phyloP scores from a whole-genome alignment of 1,140 invertebrate species.

The Tigriopus japonicus region DNA sequence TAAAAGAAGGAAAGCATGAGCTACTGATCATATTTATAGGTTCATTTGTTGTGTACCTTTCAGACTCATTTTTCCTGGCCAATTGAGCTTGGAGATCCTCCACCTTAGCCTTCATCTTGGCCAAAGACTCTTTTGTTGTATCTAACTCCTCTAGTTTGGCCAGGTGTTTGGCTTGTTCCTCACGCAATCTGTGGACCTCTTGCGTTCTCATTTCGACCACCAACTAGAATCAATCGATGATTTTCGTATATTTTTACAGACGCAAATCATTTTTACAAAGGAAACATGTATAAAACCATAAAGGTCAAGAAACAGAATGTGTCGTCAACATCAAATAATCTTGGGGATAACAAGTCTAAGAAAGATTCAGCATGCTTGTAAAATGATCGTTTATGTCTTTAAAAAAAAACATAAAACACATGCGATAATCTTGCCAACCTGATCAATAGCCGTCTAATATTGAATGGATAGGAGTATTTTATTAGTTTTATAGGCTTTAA shows the following conservation, averaged over 20 bases:
- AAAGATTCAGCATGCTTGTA: neutral
- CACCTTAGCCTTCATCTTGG: slow-evolving; percentile 1
- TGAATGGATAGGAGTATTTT: neutral
- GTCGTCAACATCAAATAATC: too few relatives aligned
- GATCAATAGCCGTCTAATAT: neutral
- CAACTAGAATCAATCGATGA: slow-evolving; percentile 9
- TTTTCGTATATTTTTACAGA: too few relatives aligned
- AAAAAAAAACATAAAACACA: neutral
- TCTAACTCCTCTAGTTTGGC: slow-evolving; percentile 5
- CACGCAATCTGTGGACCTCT: slow-evolving; percentile 4
- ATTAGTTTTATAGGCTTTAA: neutral
- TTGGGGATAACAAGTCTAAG: too few relatives aligned
- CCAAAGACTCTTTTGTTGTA: neutral
- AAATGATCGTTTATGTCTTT: neutral
- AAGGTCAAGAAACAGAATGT: too few relatives aligned
- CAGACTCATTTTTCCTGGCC: neutral
- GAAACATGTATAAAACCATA: too few relatives aligned
- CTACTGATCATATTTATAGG: neutral
- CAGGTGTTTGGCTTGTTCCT: slow-evolving; percentile 5
- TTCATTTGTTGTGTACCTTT: neutral
- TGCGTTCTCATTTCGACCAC: slow-evolving; percentile 6
- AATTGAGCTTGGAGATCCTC: slow-evolving; percentile 6
- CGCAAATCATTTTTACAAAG: too few relatives aligned
- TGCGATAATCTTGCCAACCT: neutral
- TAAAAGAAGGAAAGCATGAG: neutral